phyloP scores from a whole-genome alignment of 2,113 vertebrate genomes.

The Gymnogyps californianus region DNA sequence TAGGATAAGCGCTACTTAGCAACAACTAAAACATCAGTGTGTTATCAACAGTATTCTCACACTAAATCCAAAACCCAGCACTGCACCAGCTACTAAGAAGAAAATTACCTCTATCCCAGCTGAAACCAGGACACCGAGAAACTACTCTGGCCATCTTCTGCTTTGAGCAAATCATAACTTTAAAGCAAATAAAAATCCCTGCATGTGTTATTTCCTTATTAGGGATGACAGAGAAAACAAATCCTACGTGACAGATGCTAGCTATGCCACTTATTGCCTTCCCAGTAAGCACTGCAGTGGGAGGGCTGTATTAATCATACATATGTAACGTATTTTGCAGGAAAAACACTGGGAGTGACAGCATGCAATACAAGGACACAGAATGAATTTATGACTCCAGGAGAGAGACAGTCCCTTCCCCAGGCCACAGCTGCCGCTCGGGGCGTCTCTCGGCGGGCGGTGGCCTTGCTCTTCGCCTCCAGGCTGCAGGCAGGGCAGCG shows the following conservation, averaged over 20 bases:
- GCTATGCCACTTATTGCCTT: not conserved
- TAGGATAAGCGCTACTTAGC: too few relatives aligned
- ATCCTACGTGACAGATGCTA: fast-evolving
- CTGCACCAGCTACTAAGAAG: too few relatives aligned
- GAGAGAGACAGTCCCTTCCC: not conserved
- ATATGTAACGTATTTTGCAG: not conserved
- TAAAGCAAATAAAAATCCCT: not conserved
- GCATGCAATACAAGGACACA: not conserved
- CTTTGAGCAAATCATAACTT: not conserved
- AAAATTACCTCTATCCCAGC: too few relatives aligned
- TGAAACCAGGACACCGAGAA: too few relatives aligned
- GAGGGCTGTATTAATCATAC: not conserved
- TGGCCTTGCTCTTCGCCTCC: fast-evolving
- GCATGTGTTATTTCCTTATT: not conserved
- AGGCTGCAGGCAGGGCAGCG: too few relatives aligned
- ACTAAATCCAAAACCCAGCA: too few relatives aligned
- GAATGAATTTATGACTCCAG: fast-evolving
- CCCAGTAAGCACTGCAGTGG: not conserved
- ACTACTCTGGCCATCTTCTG: not conserved
- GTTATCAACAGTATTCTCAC: too few relatives aligned
- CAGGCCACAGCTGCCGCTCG: not conserved
- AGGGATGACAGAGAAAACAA: not conserved
- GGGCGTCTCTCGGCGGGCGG: fast-evolving
- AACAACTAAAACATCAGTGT: too few relatives aligned
- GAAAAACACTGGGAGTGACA: not conserved